These are phyloP conservation scores for Eulemur rubriventer DNA, from an alignment of 2,797 vertebrate genomes.

Conservation along the genomic window DNA sequence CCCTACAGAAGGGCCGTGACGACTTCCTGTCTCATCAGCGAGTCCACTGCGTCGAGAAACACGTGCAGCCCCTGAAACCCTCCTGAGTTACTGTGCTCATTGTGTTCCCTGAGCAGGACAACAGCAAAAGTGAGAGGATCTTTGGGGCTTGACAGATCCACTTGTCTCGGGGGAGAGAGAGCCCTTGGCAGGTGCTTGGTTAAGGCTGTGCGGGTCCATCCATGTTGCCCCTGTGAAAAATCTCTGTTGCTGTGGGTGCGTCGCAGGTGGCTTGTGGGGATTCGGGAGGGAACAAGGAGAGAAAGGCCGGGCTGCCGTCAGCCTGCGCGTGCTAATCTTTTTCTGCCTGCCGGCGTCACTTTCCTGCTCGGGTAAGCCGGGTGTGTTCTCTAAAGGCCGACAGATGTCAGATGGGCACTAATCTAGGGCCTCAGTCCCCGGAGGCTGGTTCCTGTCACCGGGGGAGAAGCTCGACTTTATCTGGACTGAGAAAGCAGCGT, in stretches of 20 bases:
- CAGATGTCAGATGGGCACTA: slow-evolving; percentile 46
- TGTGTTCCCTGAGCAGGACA: neutral
- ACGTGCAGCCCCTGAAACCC: neutral
- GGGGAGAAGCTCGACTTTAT: neutral
- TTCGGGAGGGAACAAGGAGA: neutral
- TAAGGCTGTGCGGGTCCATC: neutral
- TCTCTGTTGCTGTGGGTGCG: neutral
- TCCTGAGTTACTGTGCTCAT: neutral
- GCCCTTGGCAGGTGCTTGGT: neutral
- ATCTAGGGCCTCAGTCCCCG: neutral
- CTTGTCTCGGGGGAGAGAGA: neutral
- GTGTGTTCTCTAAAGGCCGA: neutral
- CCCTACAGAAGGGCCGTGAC: neutral
- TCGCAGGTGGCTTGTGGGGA: slow-evolving; percentile 25
- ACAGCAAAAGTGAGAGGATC: neutral
- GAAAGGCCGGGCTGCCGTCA: neutral
- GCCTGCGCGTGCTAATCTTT: neutral
- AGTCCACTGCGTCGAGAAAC: neutral
- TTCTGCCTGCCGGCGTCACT: neutral
- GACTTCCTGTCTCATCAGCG: neutral
- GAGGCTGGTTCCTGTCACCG: neutral
- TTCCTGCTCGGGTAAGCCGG: slow-evolving; percentile 13
- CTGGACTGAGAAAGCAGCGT: neutral
- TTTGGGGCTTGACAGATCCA: neutral
- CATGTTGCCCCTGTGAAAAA: neutral